Conservation (phyloP, 2,888 invertebrate genomes). For the Drosophila kuntzei region DNA sequence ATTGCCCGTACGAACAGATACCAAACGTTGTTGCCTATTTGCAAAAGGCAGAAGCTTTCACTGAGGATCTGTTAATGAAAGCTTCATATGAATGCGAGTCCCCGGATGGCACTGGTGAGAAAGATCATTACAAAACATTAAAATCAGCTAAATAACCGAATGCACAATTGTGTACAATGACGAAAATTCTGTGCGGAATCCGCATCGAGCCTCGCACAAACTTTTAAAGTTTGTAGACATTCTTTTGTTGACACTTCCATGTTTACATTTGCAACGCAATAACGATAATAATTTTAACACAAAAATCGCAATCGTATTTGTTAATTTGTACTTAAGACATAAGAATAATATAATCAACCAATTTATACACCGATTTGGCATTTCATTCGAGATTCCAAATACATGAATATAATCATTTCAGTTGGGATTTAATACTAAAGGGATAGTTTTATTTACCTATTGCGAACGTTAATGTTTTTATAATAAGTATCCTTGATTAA, state of each 20-base stretch:
- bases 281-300: conserved; percentile 66
- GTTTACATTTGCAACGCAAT: conserved; percentile 52
- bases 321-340: conserved; percentile 75
- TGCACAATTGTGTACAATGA: conserved; percentile 31
- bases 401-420: conserved; percentile 38
- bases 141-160: conserved; percentile 86
- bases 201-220: conserved; percentile 54
- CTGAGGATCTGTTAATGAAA: conserved; percentile 93
- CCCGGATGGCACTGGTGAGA: conserved; percentile 94
- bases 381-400: conserved; percentile 63
- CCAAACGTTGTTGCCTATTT: conserved; percentile 91
- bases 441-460: conserved; percentile 25
- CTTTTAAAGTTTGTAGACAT: conserved; percentile 36
- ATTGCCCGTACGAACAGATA: conserved; percentile 93
- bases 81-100: conserved; percentile 97
- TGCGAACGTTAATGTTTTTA: conserved; percentile 5
- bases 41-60: conserved; percentile 90
- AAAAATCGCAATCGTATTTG: conserved; percentile 56
- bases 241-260: conserved; percentile 57
- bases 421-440: conserved; percentile 5
- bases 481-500: conserved; percentile 81
- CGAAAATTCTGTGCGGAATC: conserved; percentile 34
- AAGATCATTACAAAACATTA: conserved; percentile 93
- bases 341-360: conserved; percentile 46
- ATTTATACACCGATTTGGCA: conserved; percentile 28